These are phyloP conservation scores for Eretmocerus hayati DNA, from an alignment of 2,888 invertebrate species.

Conservation along the genomic window DNA sequence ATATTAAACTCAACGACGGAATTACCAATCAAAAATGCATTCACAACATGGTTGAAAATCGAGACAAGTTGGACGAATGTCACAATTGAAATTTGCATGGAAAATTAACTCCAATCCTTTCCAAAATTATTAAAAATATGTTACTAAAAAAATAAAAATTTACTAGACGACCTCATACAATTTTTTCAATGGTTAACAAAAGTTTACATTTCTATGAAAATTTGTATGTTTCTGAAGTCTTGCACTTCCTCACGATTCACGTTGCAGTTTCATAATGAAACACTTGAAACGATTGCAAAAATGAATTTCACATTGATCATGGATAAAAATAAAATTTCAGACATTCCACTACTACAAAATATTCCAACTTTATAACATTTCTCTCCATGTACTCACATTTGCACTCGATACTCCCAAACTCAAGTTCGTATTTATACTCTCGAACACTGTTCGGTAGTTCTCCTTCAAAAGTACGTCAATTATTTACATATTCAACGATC, in stretches of 20 bases:
- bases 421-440: conserved; percentile 7
- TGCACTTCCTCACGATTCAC: conserved; percentile 19
- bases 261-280: conserved; percentile 33
- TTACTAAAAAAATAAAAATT: too few species aligned
- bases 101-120: too few species aligned
- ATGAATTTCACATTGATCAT: conserved; percentile 25
- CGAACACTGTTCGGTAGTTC: conserved; percentile 17
- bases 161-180: too few species aligned
- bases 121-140: too few species aligned
- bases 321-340: conserved; percentile 25
- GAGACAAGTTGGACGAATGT: too few species aligned
- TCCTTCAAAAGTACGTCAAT: conserved; percentile 11
- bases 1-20: too few species aligned
- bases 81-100: too few species aligned
- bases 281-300: conserved; percentile 29
- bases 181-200: too few species aligned
- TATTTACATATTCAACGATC: conserved; percentile 19
- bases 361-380: conserved; percentile 18
- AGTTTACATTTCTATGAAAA: too few species aligned
- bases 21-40: too few species aligned
- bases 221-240: conserved; percentile 11
- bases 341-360: conserved; percentile 14
- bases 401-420: conserved; percentile 19
- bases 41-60: too few species aligned
- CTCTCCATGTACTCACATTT: conserved; percentile 12